Percentiles rank a stretch among this genome's conserved stretches.
These are phyloP conservation scores for Mohoua ochrocephala DNA, from an alignment of 2,113 vertebrate genomes.

Conservation along the genomic window DNA sequence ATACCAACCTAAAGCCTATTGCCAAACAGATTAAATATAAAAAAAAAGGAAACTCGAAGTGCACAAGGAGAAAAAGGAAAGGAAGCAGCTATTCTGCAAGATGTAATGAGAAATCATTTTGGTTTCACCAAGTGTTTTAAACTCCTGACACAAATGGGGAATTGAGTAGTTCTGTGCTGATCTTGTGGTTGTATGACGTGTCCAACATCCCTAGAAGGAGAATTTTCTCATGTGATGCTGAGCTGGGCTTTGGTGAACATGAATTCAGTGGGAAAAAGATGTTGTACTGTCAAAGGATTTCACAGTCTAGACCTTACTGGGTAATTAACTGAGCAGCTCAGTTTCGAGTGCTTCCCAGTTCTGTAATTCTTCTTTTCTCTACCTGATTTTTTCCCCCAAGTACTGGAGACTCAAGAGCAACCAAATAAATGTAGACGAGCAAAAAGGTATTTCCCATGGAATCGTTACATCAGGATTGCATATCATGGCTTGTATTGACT, in stretches of 20 bases:
- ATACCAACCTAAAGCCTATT: background rate
- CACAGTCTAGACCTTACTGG: background rate
- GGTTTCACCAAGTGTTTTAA: background rate
- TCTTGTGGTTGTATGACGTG: background rate
- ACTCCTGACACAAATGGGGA: background rate
- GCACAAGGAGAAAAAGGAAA: background rate
- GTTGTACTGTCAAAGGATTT: slow-evolving; percentile 29
- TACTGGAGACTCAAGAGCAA: background rate
- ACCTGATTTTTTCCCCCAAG: background rate
- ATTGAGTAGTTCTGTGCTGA: background rate
- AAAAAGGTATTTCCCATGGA: background rate
- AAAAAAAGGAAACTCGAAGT: background rate
- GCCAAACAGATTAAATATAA: background rate
- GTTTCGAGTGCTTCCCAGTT: background rate
- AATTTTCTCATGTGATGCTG: background rate
- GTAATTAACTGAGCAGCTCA: slow-evolving; percentile 22
- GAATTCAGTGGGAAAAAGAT: slow-evolving; percentile 47
- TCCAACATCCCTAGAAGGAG: slow-evolving; percentile 1
- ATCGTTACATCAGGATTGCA: rapidly evolving
- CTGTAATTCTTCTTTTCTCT: background rate
- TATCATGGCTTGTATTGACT: background rate
- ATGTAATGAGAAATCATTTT: background rate
- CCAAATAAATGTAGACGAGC: background rate
- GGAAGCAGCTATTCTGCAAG: background rate
- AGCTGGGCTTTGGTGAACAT: background rate